Evolutionary conservation across 2,797 vertebrate species (phyloP).

Genomic region (Rhinichthys osculus): DNA sequence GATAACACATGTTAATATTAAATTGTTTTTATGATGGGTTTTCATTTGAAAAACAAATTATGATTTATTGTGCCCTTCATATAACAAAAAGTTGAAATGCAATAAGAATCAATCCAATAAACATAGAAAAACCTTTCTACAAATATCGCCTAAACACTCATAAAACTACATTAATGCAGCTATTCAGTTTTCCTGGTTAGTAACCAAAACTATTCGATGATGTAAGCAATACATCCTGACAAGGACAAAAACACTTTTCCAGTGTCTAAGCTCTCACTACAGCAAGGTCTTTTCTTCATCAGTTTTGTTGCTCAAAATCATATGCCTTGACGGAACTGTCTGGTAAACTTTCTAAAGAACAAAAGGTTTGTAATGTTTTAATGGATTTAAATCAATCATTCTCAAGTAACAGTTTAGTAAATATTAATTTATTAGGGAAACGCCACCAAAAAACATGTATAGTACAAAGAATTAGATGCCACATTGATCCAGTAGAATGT

Average conservation of each 20-base stretch:
- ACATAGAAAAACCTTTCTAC: neutral
- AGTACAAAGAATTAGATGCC: neutral
- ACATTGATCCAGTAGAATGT: constrained; percentile 16
- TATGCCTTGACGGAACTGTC: neutral
- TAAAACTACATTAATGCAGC: neutral
- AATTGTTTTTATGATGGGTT: neutral
- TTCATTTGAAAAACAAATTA: neutral
- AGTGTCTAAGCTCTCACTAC: neutral
- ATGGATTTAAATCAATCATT: neutral
- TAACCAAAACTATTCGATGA: neutral
- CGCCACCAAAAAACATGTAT: neutral
- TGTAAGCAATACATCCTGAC: neutral
- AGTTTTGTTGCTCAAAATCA: neutral
- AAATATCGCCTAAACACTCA: neutral
- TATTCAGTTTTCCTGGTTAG: neutral
- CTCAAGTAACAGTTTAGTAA: neutral
- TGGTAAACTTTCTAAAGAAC: constrained; percentile 2
- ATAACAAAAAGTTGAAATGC: neutral
- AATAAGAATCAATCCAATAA: neutral
- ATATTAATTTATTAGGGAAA: constrained; percentile 17
- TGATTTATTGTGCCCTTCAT: neutral
- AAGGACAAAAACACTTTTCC: neutral
- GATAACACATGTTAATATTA: neutral
- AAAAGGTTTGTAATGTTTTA: neutral
- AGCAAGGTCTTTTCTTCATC: neutral